These are phyloP conservation scores for Silurus meridionalis DNA, from an alignment of 2,113 vertebrate species.

Conservation along the genomic window DNA sequence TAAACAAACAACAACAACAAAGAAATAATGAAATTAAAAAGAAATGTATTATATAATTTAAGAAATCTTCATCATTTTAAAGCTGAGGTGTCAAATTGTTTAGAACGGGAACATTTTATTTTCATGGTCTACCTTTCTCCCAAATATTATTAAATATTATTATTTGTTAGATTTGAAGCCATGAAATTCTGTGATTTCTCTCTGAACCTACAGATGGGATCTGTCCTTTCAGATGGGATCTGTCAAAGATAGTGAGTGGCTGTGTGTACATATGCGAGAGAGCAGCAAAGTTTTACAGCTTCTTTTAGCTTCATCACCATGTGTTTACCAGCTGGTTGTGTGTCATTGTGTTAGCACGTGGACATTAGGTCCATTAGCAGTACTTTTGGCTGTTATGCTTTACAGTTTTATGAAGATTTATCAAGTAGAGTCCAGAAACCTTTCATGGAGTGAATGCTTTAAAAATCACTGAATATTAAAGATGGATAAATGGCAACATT, in stretches of 20 bases:
- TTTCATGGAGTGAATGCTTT: not conserved
- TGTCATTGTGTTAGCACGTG: conserved; percentile 57
- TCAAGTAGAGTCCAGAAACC: not conserved
- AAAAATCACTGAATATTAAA: conserved; percentile 16
- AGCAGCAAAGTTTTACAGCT: conserved; percentile 41
- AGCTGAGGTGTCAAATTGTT: not conserved
- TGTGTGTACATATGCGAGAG: not conserved
- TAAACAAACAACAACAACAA: too few species aligned
- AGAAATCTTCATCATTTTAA: not conserved
- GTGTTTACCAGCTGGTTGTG: conserved; percentile 62
- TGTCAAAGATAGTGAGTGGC: not conserved
- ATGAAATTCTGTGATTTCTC: not conserved
- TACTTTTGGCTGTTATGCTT: conserved; percentile 11
- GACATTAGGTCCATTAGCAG: conserved; percentile 48
- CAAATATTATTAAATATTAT: too few species aligned
- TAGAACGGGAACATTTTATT: not conserved
- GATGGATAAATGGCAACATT: not conserved
- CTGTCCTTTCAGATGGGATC: not conserved
- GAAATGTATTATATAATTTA: too few species aligned
- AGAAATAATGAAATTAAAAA: too few species aligned
- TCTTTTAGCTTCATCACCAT: conserved; percentile 52
- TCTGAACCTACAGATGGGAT: not conserved
- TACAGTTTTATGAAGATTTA: conserved; percentile 23
- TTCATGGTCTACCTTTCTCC: not conserved
- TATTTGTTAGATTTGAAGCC: too few species aligned